phyloP scores from a whole-genome alignment of 1,140 invertebrate genomes.

The Trissolcus basalis region DNA sequence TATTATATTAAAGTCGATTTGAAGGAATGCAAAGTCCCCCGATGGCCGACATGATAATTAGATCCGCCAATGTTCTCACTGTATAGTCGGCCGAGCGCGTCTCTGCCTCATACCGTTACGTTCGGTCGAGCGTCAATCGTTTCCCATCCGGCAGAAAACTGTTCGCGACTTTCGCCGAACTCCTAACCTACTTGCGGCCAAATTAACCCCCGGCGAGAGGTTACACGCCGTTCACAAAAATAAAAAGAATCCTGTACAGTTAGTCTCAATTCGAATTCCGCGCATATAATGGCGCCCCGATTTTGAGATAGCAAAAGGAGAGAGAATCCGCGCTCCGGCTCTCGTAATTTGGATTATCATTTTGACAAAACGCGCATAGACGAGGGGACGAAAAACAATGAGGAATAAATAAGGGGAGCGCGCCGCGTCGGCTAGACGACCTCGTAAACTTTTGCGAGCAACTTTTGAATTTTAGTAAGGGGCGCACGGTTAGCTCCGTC shows the following conservation, averaged over 20 bases:
- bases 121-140: slow-evolving; percentile 54
- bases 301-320: too few relatives aligned
- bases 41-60: slow-evolving; percentile 56
- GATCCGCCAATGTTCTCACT: slow-evolving; percentile 58
- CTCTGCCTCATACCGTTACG: slow-evolving; percentile 49
- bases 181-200: slow-evolving; percentile 41
- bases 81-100: slow-evolving; percentile 39
- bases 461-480: slow-evolving; percentile 73
- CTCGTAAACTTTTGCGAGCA: slow-evolving; percentile 70
- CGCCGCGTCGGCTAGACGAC: slow-evolving; percentile 71
- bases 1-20: slow-evolving; percentile 41
- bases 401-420: slow-evolving; percentile 35
- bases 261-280: too few relatives aligned
- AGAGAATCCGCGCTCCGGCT: too few relatives aligned
- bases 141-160: slow-evolving; percentile 57
- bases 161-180: slow-evolving; percentile 53
- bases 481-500: slow-evolving; percentile 47
- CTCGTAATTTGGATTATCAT: too few relatives aligned
- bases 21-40: slow-evolving; percentile 43
- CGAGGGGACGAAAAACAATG: slow-evolving; percentile 9
- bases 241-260: too few relatives aligned
- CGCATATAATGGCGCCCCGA: too few relatives aligned
- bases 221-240: slow-evolving; percentile 1
- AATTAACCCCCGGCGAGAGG: slow-evolving; percentile 37
- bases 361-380: too few relatives aligned